These are phyloP conservation scores for Synanceia verrucosa DNA, from an alignment of 2,797 vertebrate species.

Conservation along the genomic window DNA sequence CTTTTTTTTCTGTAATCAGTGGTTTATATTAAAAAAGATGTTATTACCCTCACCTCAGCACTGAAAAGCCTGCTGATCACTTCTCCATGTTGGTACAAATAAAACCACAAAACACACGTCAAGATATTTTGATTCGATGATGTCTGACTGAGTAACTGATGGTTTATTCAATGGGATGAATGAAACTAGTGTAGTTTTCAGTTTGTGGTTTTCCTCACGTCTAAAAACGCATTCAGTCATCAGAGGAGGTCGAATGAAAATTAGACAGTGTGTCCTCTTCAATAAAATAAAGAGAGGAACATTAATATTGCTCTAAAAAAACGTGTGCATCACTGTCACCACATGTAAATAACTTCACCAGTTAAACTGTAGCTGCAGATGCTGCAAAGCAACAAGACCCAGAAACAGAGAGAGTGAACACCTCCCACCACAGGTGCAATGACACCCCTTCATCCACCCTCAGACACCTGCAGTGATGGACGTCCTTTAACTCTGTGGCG, in stretches of 20 bases:
- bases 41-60: not conserved
- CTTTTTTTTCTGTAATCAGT: conserved; percentile 25
- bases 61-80: not conserved
- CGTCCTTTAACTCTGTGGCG: not conserved
- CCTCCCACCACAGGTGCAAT: conserved; percentile 48
- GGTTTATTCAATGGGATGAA: not conserved
- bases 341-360: conserved; percentile 21
- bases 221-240: conserved; percentile 17
- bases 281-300: not conserved
- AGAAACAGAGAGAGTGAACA: conserved; percentile 28
- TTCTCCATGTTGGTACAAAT: not conserved
- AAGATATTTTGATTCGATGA: not conserved
- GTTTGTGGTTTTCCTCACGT: not conserved
- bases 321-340: not conserved
- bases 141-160: not conserved
- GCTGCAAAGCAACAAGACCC: conserved; percentile 43
- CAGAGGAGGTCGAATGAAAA: not conserved
- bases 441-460: conserved; percentile 19
- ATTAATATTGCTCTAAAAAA: not conserved
- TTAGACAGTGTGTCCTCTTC: not conserved
- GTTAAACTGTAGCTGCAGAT: conserved; percentile 44
- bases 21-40: conserved; percentile 8
- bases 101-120: not conserved
- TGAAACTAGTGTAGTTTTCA: not conserved
- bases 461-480: not conserved